Percentiles rank a stretch among this genome's conserved stretches.
phyloP scores from a whole-genome alignment of 2,797 vertebrate genomes.

The Sylvia borin region DNA sequence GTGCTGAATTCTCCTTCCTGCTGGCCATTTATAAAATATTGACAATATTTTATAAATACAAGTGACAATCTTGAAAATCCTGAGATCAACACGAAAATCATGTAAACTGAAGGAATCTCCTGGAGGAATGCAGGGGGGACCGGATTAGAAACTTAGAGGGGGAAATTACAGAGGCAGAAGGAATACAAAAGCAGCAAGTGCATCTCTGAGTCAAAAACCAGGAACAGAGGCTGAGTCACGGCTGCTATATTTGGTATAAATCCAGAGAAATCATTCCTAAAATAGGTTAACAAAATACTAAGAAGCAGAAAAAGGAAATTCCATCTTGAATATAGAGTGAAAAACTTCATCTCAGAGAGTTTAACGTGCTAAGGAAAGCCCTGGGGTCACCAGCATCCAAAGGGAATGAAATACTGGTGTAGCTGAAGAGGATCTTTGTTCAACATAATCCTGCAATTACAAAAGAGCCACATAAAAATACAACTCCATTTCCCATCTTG shows the following conservation, averaged over 20 bases:
- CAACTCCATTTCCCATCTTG: not conserved
- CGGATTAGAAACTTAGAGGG: not conserved
- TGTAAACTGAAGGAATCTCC: not conserved
- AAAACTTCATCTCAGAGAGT: not conserved
- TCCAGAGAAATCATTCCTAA: conserved; percentile 8
- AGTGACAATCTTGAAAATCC: not conserved
- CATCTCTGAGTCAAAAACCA: not conserved
- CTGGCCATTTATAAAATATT: not conserved
- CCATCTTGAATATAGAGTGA: not conserved
- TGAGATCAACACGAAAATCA: not conserved
- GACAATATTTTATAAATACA: too few species aligned
- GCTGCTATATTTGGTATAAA: conserved; percentile 4
- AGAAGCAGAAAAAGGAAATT: conserved; percentile 25
- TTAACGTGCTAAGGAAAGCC: not conserved
- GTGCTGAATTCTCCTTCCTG: not conserved
- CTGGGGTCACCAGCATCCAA: not conserved
- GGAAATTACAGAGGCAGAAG: not conserved
- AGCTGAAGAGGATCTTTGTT: conserved; percentile 25
- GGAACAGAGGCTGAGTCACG: conserved; percentile 18
- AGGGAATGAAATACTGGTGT: not conserved
- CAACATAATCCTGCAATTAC: not conserved
- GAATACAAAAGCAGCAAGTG: not conserved
- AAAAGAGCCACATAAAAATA: not conserved
- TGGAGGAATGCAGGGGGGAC: not conserved
- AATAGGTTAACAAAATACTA: conserved; percentile 6